Conservation (phyloP, 1,140 invertebrate genomes). For the Lepidurus arcticus region DNA sequence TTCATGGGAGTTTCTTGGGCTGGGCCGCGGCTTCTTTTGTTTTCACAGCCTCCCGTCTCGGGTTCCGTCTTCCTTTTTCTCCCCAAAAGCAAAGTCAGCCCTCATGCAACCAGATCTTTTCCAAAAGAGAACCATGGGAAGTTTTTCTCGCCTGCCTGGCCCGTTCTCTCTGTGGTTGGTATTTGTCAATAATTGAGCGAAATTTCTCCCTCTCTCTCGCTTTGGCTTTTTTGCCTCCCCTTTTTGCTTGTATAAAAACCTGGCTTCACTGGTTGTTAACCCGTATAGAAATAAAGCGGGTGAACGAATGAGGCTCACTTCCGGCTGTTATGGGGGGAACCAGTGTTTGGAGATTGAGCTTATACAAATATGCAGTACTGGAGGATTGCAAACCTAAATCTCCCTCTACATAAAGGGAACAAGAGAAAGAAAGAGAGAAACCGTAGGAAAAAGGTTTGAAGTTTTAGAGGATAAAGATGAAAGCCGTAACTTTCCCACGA, state of each 20-base stretch:
- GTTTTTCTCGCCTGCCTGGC: background rate
- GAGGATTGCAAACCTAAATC: background rate
- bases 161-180: background rate
- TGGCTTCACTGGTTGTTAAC: background rate
- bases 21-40: background rate
- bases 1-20: slow-evolving; percentile 14
- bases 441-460: background rate
- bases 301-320: too few species aligned
- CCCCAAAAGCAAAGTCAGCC: background rate
- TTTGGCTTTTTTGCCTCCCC: background rate
- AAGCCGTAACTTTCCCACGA: background rate
- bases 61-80: background rate
- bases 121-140: background rate
- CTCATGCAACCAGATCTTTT: background rate
- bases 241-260: background rate
- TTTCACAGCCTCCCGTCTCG: background rate
- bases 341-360: too few species aligned
- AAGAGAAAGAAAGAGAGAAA: background rate
- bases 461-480: background rate
- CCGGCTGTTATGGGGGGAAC: too few species aligned
- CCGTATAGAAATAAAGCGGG: too few species aligned
- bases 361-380: background rate
- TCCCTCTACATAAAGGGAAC: background rate
- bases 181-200: background rate
- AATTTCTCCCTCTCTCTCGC: background rate